These are phyloP conservation scores for Fulica atra DNA, from an alignment of 2,113 vertebrate species.

Conservation along the genomic window DNA sequence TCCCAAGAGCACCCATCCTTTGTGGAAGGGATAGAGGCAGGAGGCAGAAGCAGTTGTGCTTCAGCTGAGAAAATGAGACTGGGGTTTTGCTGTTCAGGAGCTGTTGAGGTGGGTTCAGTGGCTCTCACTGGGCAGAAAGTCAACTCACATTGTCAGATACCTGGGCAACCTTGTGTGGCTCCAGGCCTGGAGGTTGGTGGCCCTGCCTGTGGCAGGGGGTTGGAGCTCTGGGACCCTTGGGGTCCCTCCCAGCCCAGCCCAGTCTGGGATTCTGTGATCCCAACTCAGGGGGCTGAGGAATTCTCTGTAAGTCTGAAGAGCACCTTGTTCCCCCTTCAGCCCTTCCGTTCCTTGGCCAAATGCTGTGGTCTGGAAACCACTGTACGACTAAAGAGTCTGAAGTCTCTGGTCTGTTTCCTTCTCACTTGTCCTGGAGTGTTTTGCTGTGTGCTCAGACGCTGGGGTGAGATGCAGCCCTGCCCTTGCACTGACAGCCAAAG, in stretches of 20 bases:
- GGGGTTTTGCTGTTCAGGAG: neutral
- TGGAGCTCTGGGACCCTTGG: too few species aligned
- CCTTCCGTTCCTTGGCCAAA: neutral
- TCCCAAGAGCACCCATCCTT: fast-evolving
- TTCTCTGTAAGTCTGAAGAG: neutral
- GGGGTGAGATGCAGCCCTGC: neutral
- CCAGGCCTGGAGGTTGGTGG: too few species aligned
- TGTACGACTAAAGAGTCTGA: neutral
- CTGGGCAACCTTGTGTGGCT: too few species aligned
- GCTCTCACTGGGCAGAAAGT: neutral
- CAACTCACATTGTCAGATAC: neutral
- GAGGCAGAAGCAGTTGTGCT: neutral
- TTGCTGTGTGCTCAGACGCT: fast-evolving
- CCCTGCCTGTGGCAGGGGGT: too few species aligned
- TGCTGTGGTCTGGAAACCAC: neutral
- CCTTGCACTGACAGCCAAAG: neutral
- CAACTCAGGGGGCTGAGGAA: neutral
- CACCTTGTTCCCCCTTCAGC: fast-evolving
- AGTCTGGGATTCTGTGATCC: too few species aligned
- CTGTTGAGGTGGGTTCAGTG: neutral
- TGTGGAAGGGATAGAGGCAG: neutral
- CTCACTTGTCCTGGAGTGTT: neutral
- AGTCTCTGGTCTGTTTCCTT: neutral
- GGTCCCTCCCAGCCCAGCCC: too few species aligned
- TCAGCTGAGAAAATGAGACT: neutral